phyloP scores from a whole-genome alignment of 2,113 vertebrate genomes.

The Xenus cinereus region DNA sequence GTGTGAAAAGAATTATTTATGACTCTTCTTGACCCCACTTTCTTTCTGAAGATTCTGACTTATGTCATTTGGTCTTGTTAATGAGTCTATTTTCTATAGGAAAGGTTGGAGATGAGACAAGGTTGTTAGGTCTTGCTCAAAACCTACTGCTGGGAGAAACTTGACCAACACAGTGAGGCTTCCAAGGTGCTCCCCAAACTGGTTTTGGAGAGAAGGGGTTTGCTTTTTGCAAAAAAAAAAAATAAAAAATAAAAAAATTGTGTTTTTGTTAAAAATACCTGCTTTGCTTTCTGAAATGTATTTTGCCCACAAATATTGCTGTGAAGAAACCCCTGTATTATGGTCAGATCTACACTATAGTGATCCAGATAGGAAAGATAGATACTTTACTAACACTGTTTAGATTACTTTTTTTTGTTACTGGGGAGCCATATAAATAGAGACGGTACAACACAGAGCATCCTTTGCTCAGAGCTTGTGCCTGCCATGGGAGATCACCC shows the following conservation, averaged over 20 bases:
- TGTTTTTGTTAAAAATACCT: not conserved
- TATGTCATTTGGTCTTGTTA: too few species aligned
- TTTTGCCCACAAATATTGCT: not conserved
- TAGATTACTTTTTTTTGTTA: not conserved
- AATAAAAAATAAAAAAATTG: not conserved
- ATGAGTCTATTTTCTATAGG: not conserved
- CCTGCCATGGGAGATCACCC: not conserved
- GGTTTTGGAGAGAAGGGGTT: not conserved
- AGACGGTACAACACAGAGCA: not conserved
- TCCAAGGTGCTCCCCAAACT: not conserved
- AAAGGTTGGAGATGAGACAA: not conserved
- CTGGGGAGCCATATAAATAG: not conserved
- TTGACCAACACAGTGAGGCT: not conserved
- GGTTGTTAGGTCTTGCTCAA: not conserved
- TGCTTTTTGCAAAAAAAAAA: not conserved
- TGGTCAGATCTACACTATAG: not conserved
- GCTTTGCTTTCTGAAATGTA: not conserved
- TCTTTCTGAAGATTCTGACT: not conserved
- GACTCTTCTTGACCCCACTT: not conserved
- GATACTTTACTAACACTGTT: not conserved
- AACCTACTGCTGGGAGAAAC: not conserved
- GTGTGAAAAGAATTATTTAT: not conserved
- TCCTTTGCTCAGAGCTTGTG: not conserved
- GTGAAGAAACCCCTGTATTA: not conserved
- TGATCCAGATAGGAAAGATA: not conserved